phyloP scores from a whole-genome alignment of 2,888 invertebrate genomes.

The Craniophora ligustri region DNA sequence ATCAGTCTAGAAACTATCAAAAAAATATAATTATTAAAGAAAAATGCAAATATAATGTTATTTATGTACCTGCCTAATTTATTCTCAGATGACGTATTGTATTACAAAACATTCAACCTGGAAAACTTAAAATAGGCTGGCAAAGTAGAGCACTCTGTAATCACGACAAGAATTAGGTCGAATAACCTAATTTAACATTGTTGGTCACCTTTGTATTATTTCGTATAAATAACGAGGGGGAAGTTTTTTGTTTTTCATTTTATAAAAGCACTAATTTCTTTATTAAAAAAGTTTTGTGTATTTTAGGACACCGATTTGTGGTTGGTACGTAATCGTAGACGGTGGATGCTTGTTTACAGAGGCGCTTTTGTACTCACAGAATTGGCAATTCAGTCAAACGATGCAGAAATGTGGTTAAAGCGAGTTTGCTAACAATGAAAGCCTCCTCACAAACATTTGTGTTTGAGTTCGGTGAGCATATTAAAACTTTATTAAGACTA shows the following conservation, averaged over 20 bases:
- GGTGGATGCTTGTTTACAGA: constrained; percentile 12
- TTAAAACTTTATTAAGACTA: no score
- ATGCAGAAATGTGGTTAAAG: constrained; percentile 6
- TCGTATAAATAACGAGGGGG: constrained; percentile 38
- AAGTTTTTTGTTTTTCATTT: constrained; percentile 43
- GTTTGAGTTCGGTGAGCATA: no score
- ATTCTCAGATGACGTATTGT: no score
- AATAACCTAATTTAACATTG: constrained; percentile 36
- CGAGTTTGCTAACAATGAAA: neutral
- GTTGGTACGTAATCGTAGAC: constrained; percentile 16
- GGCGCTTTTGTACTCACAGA: constrained; percentile 19
- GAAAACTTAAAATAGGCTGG: constrained; percentile 25
- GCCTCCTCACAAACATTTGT: constrained; percentile 15
- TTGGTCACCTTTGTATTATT: constrained; percentile 46
- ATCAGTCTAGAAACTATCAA: no score
- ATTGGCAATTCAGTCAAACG: constrained; percentile 5
- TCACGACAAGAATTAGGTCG: constrained; percentile 23
- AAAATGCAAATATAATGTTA: no score
- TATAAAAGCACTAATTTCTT: constrained; percentile 38
- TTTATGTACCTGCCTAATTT: no score
- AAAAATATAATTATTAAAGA: no score
- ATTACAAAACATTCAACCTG: constrained; percentile 12
- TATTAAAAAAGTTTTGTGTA: constrained; percentile 55
- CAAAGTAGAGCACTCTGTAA: constrained; percentile 18
- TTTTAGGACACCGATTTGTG: constrained; percentile 43